A percentile compares a stretch with the other conserved stretches of the same genome.
Conservation (phyloP, 2,888 invertebrate genomes). For the Reticulitermes lucifugus region DNA sequence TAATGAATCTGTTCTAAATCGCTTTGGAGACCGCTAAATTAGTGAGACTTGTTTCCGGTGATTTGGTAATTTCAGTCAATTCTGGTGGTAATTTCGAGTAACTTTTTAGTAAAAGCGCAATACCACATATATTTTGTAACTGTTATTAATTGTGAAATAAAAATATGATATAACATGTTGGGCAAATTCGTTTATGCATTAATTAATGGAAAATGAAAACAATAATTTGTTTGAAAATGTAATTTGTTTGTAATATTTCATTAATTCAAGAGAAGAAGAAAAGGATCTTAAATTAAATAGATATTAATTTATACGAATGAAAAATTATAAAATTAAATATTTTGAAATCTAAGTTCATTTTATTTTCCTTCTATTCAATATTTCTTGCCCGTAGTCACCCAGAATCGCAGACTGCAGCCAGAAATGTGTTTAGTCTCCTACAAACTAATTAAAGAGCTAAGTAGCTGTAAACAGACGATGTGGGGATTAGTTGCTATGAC, state of each 20-base stretch:
- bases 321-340: no score
- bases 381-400: no score
- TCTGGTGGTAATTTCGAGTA: slow-evolving; percentile 12
- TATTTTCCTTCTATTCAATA: no score
- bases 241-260: slow-evolving; percentile 6
- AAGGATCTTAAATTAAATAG: neutral
- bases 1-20: slow-evolving; percentile 10
- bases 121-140: neutral
- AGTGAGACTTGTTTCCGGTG: slow-evolving; percentile 1
- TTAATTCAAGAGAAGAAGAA: neutral
- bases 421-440: no score
- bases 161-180: neutral
- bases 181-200: neutral
- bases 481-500: neutral
- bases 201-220: neutral
- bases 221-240: neutral
- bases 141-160: slow-evolving; percentile 9
- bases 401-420: no score
- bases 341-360: no score
- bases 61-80: slow-evolving; percentile 8
- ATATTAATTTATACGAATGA: neutral
- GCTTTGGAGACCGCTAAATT: neutral
- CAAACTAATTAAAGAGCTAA: no score
- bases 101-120: neutral
- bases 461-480: no score